phyloP scores from a whole-genome alignment of 1,140 invertebrate genomes.

The Calliphora vicina region DNA sequence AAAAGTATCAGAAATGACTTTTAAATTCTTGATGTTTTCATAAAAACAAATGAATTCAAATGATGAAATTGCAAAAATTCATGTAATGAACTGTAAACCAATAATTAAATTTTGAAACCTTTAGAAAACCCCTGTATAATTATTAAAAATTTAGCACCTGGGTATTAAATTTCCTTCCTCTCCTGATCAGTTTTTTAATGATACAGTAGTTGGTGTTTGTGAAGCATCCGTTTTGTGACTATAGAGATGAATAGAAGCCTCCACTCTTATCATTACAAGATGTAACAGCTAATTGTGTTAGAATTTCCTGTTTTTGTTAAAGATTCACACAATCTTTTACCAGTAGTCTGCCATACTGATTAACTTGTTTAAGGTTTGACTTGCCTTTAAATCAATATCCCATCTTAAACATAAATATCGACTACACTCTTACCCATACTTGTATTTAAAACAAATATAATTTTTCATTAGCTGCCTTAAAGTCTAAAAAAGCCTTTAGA shows the following conservation, averaged over 20 bases:
- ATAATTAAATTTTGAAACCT: background rate
- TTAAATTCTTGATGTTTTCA: too few relatives aligned
- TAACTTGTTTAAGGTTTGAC: background rate
- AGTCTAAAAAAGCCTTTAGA: background rate
- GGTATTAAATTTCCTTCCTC: background rate
- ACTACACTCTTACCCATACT: background rate
- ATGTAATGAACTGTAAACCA: background rate
- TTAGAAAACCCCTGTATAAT: background rate
- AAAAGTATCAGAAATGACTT: too few relatives aligned
- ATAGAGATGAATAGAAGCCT: background rate
- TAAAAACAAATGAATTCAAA: too few relatives aligned
- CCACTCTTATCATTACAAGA: background rate
- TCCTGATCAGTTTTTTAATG: background rate
- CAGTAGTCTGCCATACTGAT: background rate
- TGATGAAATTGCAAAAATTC: too few relatives aligned
- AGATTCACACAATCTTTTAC: background rate
- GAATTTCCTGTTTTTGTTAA: background rate
- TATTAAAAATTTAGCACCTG: background rate
- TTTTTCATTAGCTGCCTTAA: background rate
- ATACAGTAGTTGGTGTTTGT: background rate
- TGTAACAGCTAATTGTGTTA: slow-evolving; percentile 2
- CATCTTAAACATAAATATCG: background rate
- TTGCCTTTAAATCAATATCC: background rate
- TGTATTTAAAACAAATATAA: background rate
- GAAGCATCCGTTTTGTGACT: background rate